Evolutionary conservation across 1,140 invertebrate species (phyloP).

Genomic region (Eurosta solidaginis): DNA sequence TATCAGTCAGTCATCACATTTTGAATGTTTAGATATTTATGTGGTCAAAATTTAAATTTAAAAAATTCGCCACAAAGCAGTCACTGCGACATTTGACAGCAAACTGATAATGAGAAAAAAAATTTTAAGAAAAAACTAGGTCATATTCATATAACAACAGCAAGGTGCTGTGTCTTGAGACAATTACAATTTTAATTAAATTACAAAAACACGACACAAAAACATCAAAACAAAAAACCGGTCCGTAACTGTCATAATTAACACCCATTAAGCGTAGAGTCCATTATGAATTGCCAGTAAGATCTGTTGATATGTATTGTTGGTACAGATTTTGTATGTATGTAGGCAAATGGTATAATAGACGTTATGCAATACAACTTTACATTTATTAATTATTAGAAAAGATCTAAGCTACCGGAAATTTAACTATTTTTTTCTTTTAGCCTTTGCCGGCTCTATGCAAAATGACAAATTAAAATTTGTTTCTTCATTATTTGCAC

Average conservation of each 20-base stretch:
- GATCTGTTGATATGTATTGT: background rate
- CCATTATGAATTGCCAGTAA: background rate
- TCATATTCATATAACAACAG: background rate
- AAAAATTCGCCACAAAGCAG: background rate
- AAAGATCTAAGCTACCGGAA: background rate
- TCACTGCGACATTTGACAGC: too few species aligned
- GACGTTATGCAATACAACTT: background rate
- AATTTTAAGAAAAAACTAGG: background rate
- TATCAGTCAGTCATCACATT: too few species aligned
- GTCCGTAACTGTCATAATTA: constrained; percentile 3
- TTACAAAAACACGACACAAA: background rate
- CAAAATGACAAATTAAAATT: too few species aligned
- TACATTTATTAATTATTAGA: too few species aligned
- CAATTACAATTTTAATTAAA: background rate
- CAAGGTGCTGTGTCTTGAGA: background rate
- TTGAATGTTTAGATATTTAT: too few species aligned
- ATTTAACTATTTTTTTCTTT: background rate
- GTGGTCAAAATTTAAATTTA: background rate
- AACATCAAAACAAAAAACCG: background rate
- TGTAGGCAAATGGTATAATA: background rate
- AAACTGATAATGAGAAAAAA: background rate
- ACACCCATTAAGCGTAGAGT: background rate
- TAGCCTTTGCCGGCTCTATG: too few species aligned
- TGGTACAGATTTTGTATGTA: background rate
- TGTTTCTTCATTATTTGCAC: too few species aligned